Percentiles rank a stretch among this genome's conserved stretches.
These are phyloP conservation scores for Myzus persicae DNA, from an alignment of 1,140 invertebrate genomes.

Conservation along the genomic window DNA sequence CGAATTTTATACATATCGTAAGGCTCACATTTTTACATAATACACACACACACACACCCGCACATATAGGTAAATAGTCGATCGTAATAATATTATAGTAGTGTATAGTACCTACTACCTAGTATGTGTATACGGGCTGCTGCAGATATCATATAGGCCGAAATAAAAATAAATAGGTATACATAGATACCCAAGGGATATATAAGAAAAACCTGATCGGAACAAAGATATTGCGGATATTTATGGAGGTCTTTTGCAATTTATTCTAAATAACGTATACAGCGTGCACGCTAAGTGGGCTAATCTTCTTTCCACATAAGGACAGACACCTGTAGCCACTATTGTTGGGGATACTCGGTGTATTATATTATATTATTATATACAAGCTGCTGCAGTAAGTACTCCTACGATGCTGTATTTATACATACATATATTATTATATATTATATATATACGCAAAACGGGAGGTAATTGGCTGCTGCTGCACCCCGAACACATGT, in stretches of 20 bases:
- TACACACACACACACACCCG: neutral
- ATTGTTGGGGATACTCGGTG: neutral
- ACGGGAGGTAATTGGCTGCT: slow-evolving; percentile 37
- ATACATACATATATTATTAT: neutral
- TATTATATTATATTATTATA: neutral
- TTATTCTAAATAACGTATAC: slow-evolving; percentile 39
- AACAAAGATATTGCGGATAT: slow-evolving; percentile 31
- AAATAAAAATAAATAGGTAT: neutral
- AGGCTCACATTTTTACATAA: neutral
- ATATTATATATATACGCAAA: neutral
- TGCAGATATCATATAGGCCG: neutral
- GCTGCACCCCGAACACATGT: slow-evolving; percentile 33
- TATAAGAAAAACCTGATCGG: slow-evolving; percentile 15
- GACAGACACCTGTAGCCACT: slow-evolving; percentile 42
- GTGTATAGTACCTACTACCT: neutral
- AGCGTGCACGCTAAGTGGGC: slow-evolving; percentile 40
- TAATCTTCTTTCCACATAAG: slow-evolving; percentile 54
- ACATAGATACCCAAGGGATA: neutral
- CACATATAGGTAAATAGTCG: neutral
- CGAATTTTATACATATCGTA: neutral
- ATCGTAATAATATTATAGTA: neutral
- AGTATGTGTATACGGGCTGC: neutral
- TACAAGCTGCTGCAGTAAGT: neutral
- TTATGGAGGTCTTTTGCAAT: slow-evolving; percentile 38
- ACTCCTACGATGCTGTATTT: neutral